A percentile compares a stretch with the other conserved stretches of the same genome.
Conservation (phyloP, 2,797 vertebrate species). For the Melanotaenia maccullochi region DNA sequence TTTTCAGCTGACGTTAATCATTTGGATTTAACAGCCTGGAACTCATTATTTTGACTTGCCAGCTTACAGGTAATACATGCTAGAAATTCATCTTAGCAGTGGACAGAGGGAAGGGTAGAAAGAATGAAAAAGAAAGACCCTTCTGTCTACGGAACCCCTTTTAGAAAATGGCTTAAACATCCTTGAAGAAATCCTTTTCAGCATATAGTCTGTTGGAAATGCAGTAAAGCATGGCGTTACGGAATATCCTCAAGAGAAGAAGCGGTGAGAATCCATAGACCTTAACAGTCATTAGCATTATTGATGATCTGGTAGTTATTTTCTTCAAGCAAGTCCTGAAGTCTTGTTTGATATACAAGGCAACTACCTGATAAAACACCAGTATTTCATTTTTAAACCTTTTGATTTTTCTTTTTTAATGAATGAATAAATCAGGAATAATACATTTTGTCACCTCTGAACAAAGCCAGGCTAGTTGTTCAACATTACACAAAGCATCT, state of each 20-base stretch:
- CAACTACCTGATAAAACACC: not conserved
- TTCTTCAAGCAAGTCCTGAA: slow-evolving; percentile 4
- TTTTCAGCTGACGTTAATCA: slow-evolving; percentile 58
- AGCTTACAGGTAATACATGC: slow-evolving; percentile 38
- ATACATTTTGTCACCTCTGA: not conserved
- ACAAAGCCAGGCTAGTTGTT: not conserved
- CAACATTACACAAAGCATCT: slow-evolving; percentile 10
- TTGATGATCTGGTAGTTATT: slow-evolving; percentile 27
- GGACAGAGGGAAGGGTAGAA: slow-evolving; percentile 4
- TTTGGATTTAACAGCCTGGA: slow-evolving; percentile 55
- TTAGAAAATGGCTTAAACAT: slow-evolving; percentile 46
- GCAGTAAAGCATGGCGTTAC: slow-evolving; percentile 22
- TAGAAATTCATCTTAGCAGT: slow-evolving; percentile 19
- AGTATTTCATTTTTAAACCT: not conserved
- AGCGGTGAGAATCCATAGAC: slow-evolving; percentile 22
- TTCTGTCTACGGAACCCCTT: slow-evolving; percentile 41
- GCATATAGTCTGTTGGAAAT: slow-evolving; percentile 29
- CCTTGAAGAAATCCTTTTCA: slow-evolving; percentile 56
- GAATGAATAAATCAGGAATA: not conserved
- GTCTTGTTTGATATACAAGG: not conserved
- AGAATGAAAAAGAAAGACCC: slow-evolving; percentile 3
- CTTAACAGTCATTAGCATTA: slow-evolving; percentile 34
- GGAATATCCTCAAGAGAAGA: slow-evolving; percentile 30
- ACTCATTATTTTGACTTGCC: slow-evolving; percentile 64
- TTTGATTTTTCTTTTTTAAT: not conserved